Conservation (phyloP, 2,888 invertebrate species). For the Hypomecis punctinalis region DNA sequence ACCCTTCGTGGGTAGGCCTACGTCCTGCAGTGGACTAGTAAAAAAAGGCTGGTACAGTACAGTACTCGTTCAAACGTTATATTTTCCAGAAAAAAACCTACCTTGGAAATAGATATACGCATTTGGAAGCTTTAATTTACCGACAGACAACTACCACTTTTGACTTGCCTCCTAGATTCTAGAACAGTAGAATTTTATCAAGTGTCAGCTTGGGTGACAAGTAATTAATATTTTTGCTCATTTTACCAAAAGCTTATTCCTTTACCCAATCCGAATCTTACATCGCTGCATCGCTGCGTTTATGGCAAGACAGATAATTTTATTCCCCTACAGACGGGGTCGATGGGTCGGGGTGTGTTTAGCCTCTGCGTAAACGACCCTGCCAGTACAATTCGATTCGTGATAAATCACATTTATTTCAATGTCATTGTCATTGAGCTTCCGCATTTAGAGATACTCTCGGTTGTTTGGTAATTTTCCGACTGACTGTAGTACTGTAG, state of each 20-base stretch:
- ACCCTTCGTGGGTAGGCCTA: no score
- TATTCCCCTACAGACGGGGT: slow-evolving; percentile 69
- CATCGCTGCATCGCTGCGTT: slow-evolving; percentile 58
- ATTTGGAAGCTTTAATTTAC: no score
- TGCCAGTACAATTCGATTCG: slow-evolving; percentile 71
- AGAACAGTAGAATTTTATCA: no score
- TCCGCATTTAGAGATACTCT: slow-evolving; percentile 42
- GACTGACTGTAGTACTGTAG: neutral
- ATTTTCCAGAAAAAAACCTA: no score
- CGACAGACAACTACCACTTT: no score
- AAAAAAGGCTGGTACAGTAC: no score
- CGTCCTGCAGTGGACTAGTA: no score
- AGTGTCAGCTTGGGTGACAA: neutral
- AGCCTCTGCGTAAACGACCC: slow-evolving; percentile 74
- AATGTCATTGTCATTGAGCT: slow-evolving; percentile 60
- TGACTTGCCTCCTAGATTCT: no score
- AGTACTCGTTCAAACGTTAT: no score
- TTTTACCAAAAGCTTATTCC: slow-evolving; percentile 41
- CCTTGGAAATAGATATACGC: no score
- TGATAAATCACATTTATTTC: slow-evolving; percentile 72
- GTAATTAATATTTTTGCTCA: neutral
- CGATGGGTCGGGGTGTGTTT: slow-evolving; percentile 66
- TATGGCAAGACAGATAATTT: slow-evolving; percentile 70
- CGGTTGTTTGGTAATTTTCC: slow-evolving; percentile 6
- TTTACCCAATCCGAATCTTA: slow-evolving; percentile 55